Evolutionary conservation across 35 echinoderm and acorn worm genomes (phyloP).

Genomic region (Acanthaster planci): DNA sequence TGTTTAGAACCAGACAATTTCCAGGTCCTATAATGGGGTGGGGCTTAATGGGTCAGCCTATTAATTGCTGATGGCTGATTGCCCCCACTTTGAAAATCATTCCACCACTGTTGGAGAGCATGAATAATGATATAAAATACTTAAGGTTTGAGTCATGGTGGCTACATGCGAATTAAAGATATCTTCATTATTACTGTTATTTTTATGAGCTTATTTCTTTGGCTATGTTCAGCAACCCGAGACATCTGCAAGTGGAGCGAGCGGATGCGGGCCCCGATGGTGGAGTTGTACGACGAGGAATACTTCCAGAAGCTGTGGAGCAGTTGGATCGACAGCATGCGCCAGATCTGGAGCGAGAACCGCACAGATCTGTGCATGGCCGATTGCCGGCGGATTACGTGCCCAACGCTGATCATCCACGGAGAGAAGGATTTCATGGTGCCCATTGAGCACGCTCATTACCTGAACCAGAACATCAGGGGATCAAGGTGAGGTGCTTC

Average conservation of each 20-base stretch:
- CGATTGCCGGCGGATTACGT: constrained; percentile 46
- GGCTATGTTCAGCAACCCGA: constrained; percentile 72
- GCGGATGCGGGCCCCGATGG: constrained; percentile 87
- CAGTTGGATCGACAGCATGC: constrained; percentile 72
- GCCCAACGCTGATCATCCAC: constrained; percentile 88
- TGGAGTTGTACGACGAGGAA: constrained; percentile 78
- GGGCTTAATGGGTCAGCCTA: too few relatives aligned
- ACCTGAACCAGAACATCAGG: constrained; percentile 68
- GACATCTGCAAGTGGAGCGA: constrained; percentile 89
- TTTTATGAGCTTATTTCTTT: too few relatives aligned
- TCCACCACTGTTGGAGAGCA: too few relatives aligned
- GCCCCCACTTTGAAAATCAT: too few relatives aligned
- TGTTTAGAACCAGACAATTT: too few relatives aligned
- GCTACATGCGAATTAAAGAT: too few relatives aligned
- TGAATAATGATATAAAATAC: too few relatives aligned
- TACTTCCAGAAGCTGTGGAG: constrained; percentile 75
- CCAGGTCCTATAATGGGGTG: too few relatives aligned
- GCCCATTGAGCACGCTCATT: constrained; percentile 65
- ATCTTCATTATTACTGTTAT: too few relatives aligned
- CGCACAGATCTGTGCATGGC: constrained; percentile 72
- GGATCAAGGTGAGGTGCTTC: constrained; percentile 83
- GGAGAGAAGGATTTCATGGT: constrained; percentile 94
- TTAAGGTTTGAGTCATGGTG: too few relatives aligned
- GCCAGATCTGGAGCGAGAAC: constrained; percentile 17
- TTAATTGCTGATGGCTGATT: too few relatives aligned